These are phyloP conservation scores for Taenaris catops DNA, from an alignment of 2,888 invertebrate genomes.

Conservation along the genomic window DNA sequence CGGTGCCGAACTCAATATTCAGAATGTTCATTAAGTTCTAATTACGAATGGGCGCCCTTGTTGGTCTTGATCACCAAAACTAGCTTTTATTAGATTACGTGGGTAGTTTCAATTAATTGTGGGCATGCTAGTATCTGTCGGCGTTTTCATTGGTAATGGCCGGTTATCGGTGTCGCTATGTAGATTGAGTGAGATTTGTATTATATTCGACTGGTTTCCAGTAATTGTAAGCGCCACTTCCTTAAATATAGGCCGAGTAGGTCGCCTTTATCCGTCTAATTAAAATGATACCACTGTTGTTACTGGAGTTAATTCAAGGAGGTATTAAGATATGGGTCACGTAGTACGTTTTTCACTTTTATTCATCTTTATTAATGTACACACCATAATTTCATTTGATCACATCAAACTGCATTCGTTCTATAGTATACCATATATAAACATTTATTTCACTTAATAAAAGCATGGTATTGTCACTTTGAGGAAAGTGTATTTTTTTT, in stretches of 20 bases:
- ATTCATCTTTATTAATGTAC: too few species aligned
- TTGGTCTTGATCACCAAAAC: slow-evolving; percentile 75
- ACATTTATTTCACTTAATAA: too few species aligned
- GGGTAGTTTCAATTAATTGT: slow-evolving; percentile 78
- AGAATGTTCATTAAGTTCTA: slow-evolving; percentile 77
- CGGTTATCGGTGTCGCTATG: slow-evolving; percentile 70
- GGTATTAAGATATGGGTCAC: slow-evolving; percentile 2
- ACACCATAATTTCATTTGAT: too few species aligned
- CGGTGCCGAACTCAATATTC: slow-evolving; percentile 74
- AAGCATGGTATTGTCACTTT: too few species aligned
- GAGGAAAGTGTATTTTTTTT: too few species aligned
- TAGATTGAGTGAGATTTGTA: slow-evolving; percentile 68
- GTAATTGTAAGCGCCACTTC: slow-evolving; percentile 47
- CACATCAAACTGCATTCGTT: too few species aligned
- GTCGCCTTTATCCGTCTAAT: slow-evolving; percentile 33
- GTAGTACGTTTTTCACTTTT: background rate
- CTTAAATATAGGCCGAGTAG: slow-evolving; percentile 30
- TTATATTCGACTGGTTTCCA: slow-evolving; percentile 45
- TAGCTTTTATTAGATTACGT: slow-evolving; percentile 79
- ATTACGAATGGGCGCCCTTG: slow-evolving; percentile 77
- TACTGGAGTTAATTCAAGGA: slow-evolving; percentile 19
- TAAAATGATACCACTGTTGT: slow-evolving; percentile 25
- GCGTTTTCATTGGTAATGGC: slow-evolving; percentile 67
- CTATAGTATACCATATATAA: too few species aligned
- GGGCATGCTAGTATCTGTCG: slow-evolving; percentile 65